Evolutionary conservation across 2,113 vertebrate species (phyloP).

Genomic region (Sinocyclocheilus maitianheensis): DNA sequence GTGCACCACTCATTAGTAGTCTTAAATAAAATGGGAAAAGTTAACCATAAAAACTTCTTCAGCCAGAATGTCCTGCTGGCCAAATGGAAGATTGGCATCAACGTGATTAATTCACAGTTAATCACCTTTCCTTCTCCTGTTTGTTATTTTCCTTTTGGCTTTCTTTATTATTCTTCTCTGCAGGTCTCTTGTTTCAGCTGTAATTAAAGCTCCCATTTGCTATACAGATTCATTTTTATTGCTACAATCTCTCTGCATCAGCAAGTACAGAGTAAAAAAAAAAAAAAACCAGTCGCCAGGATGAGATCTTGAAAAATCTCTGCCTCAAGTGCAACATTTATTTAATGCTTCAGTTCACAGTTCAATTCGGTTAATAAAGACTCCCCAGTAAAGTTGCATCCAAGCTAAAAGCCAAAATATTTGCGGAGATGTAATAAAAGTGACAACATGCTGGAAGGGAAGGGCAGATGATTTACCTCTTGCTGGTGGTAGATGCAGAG

Average conservation of each 20-base stretch:
- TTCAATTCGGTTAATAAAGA: constrained; percentile 44
- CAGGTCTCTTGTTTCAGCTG: constrained; percentile 26
- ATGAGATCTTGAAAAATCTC: constrained; percentile 31
- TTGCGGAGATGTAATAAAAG: constrained; percentile 41
- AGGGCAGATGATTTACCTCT: constrained; percentile 25
- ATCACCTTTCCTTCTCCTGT: constrained; percentile 39
- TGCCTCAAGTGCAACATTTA: constrained; percentile 47
- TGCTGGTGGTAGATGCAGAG: neutral
- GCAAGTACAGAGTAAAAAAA: neutral
- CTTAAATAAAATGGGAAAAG: neutral
- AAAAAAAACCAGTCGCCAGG: neutral
- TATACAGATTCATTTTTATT: constrained; percentile 50
- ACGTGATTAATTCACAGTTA: constrained; percentile 47
- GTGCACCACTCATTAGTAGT: neutral
- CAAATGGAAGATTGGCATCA: constrained; percentile 28
- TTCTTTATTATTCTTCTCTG: constrained; percentile 5
- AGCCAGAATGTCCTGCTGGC: constrained; percentile 17
- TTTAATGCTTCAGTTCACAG: constrained; percentile 51
- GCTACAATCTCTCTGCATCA: constrained; percentile 33
- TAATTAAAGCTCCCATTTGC: constrained; percentile 52
- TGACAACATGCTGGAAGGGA: constrained; percentile 23
- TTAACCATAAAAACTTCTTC: constrained; percentile 14
- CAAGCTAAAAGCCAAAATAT: constrained; percentile 46
- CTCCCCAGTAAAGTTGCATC: constrained; percentile 6
- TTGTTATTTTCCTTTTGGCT: constrained; percentile 30